Evolutionary conservation across 2,797 vertebrate genomes (phyloP).

Genomic region (Cirrhinus molitorella): DNA sequence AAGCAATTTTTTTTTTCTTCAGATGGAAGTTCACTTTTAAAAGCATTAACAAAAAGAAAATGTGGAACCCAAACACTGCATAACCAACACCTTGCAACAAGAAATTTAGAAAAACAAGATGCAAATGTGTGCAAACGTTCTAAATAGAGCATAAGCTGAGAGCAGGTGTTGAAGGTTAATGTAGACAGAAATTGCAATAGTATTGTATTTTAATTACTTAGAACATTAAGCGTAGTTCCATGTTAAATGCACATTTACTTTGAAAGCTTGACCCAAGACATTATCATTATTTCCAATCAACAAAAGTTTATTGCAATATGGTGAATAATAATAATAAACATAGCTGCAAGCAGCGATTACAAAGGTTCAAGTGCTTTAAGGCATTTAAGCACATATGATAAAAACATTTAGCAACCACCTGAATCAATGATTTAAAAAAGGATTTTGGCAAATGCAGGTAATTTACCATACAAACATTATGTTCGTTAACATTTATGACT

Average conservation of each 20-base stretch:
- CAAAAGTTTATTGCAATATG: not conserved
- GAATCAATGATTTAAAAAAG: no score
- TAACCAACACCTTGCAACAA: not conserved
- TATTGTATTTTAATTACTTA: not conserved
- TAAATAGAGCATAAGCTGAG: not conserved
- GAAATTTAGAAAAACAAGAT: not conserved
- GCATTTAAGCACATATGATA: no score
- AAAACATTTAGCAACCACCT: no score
- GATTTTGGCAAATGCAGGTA: no score
- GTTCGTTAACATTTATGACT: no score
- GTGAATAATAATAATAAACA: not conserved
- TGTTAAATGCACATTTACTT: not conserved
- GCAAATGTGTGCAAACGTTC: not conserved
- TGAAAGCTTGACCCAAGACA: not conserved
- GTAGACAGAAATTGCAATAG: not conserved
- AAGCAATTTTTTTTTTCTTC: not conserved
- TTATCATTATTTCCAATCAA: not conserved
- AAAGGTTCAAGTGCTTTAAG: no score
- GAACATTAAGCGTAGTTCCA: not conserved
- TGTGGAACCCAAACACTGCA: no score
- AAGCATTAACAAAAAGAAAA: not conserved
- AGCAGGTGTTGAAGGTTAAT: not conserved
- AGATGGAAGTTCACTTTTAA: not conserved
- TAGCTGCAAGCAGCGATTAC: no score
- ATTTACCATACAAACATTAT: no score